phyloP scores from a whole-genome alignment of 2,888 invertebrate genomes.

The Callinectes sapidus region DNA sequence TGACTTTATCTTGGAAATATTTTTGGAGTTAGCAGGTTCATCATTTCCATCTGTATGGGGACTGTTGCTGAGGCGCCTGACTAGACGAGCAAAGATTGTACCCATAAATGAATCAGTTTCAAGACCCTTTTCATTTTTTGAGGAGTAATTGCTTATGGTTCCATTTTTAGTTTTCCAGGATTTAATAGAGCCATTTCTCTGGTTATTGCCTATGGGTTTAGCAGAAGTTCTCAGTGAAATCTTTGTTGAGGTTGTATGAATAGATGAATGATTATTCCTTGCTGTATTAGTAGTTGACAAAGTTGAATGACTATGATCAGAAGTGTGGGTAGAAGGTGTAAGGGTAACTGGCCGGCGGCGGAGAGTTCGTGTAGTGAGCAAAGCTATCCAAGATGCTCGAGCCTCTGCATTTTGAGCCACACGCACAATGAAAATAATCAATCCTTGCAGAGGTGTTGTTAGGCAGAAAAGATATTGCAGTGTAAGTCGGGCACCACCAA shows the following conservation, averaged over 20 bases:
- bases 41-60: background rate
- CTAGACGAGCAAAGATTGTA: slow-evolving; percentile 49
- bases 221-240: slow-evolving; percentile 39
- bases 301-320: slow-evolving; percentile 45
- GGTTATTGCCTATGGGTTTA: slow-evolving; percentile 34
- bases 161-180: slow-evolving; percentile 50
- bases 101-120: slow-evolving; percentile 28
- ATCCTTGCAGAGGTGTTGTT: slow-evolving; percentile 75
- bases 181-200: slow-evolving; percentile 49
- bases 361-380: slow-evolving; percentile 70
- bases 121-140: background rate
- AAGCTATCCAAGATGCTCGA: slow-evolving; percentile 70
- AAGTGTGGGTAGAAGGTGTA: slow-evolving; percentile 43
- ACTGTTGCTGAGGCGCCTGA: slow-evolving; percentile 34
- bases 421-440: slow-evolving; percentile 75
- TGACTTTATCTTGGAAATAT: background rate
- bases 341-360: slow-evolving; percentile 49
- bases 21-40: background rate
- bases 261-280: slow-evolving; percentile 52
- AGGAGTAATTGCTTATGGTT: background rate
- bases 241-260: slow-evolving; percentile 43
- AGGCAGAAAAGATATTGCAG: slow-evolving; percentile 75
- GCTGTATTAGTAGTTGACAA: slow-evolving; percentile 54
- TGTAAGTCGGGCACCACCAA: slow-evolving; percentile 74
- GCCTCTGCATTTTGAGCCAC: slow-evolving; percentile 73